Conservation (phyloP, 1,140 invertebrate genomes). For the Trichonephila clavata region DNA sequence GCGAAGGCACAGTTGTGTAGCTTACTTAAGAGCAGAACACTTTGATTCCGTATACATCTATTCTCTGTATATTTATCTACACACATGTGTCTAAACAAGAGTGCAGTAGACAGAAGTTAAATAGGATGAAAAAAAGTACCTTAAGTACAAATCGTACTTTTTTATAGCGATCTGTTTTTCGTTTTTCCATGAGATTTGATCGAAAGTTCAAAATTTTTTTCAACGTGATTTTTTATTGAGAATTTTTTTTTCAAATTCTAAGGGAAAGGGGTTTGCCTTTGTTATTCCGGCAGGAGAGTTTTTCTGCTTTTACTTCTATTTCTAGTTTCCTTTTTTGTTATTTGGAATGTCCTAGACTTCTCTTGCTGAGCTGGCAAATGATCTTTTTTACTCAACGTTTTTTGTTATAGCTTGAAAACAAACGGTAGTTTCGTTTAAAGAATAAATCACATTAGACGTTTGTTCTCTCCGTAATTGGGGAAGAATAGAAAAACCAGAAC, state of each 20-base stretch:
- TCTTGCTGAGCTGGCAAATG: constrained; percentile 60
- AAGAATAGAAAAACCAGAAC: constrained; percentile 29
- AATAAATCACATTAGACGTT: constrained; percentile 72
- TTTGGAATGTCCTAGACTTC: constrained; percentile 40
- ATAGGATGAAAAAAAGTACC: constrained; percentile 35
- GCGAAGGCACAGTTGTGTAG: not conserved
- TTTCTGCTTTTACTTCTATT: constrained; percentile 41
- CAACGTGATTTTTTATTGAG: not conserved
- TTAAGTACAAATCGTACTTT: constrained; percentile 26
- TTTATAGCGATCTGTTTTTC: not conserved
- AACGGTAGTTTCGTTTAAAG: constrained; percentile 68
- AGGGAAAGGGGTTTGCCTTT: constrained; percentile 42
- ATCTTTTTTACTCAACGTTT: constrained; percentile 46
- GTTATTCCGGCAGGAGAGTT: constrained; percentile 26
- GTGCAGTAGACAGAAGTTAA: constrained; percentile 21
- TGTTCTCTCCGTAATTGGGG: constrained; percentile 66
- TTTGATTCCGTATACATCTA: constrained; percentile 48
- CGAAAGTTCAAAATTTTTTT: constrained; percentile 44
- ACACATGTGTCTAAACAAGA: constrained; percentile 32
- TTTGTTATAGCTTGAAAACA: constrained; percentile 67
- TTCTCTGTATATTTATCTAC: constrained; percentile 45
- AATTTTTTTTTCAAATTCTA: constrained; percentile 4
- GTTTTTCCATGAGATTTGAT: constrained; percentile 45
- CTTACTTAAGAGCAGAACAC: not conserved
- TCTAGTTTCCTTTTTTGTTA: constrained; percentile 23